phyloP scores from a whole-genome alignment of 2,797 vertebrate species.

The Merluccius polli region DNA sequence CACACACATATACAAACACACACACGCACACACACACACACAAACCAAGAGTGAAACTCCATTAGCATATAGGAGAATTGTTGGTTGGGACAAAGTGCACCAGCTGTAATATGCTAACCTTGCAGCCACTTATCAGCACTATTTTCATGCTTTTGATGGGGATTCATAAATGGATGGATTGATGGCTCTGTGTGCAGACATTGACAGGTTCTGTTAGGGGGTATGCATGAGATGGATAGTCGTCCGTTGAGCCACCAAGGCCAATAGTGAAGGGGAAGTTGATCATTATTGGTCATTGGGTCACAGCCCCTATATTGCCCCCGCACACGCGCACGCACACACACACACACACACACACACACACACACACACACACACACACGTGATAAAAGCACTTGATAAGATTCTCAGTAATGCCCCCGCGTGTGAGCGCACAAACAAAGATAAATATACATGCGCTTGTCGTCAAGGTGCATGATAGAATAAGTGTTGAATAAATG shows the following conservation, averaged over 20 bases:
- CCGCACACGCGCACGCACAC: background rate
- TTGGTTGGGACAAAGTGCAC: background rate
- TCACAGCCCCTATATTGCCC: background rate
- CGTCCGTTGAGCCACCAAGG: conserved; percentile 20
- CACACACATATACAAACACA: no score
- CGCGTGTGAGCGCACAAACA: background rate
- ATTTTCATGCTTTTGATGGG: background rate
- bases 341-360: background rate
- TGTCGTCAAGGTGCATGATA: background rate
- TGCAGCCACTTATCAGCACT: background rate
- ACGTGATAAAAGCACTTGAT: background rate
- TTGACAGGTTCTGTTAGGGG: conserved; percentile 14
- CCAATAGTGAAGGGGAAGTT: conserved; percentile 34
- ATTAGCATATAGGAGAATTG: background rate
- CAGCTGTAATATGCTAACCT: background rate
- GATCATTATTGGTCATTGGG: conserved; percentile 4
- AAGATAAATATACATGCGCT: no score
- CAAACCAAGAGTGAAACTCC: background rate
- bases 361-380: background rate
- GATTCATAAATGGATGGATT: background rate
- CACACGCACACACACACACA: no score
- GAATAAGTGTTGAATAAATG: background rate
- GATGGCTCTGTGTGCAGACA: background rate
- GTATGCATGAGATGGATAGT: background rate
- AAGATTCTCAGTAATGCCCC: background rate